Percentiles rank a stretch among this genome's conserved stretches.
phyloP scores from a whole-genome alignment of 2,113 vertebrate species.

The Lycocorax pyrrhopterus region DNA sequence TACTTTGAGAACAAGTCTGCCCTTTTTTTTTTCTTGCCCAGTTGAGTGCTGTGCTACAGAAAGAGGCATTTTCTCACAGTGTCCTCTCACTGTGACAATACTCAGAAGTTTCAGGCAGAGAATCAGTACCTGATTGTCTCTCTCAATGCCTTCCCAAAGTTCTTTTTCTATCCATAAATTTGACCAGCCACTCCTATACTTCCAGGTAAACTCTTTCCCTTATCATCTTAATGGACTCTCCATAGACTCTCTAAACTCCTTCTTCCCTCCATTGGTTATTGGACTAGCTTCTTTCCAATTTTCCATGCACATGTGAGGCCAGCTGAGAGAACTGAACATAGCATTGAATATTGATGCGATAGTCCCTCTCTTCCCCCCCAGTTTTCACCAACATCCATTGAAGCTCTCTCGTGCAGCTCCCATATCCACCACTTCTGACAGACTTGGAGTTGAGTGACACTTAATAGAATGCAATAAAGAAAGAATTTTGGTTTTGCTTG shows the following conservation, averaged over 20 bases:
- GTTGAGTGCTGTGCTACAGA: neutral
- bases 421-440: neutral
- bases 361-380: neutral
- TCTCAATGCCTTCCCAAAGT: neutral
- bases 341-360: neutral
- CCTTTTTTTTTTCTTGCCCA: neutral
- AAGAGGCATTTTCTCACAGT: neutral
- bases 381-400: neutral
- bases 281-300: neutral
- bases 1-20: neutral
- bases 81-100: neutral
- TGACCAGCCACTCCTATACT: neutral
- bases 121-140: neutral
- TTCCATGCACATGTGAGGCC: neutral
- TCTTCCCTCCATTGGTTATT: neutral
- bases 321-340: neutral
- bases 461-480: neutral
- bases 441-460: neutral
- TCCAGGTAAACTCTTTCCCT: neutral
- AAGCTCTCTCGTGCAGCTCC: neutral
- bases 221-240: neutral
- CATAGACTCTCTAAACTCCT: neutral
- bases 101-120: neutral
- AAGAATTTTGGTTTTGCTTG: neutral
- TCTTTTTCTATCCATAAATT: neutral